Base-by-base conservation (phyloP, 2,113 vertebrate species). In the Zapornia atra region DNA sequence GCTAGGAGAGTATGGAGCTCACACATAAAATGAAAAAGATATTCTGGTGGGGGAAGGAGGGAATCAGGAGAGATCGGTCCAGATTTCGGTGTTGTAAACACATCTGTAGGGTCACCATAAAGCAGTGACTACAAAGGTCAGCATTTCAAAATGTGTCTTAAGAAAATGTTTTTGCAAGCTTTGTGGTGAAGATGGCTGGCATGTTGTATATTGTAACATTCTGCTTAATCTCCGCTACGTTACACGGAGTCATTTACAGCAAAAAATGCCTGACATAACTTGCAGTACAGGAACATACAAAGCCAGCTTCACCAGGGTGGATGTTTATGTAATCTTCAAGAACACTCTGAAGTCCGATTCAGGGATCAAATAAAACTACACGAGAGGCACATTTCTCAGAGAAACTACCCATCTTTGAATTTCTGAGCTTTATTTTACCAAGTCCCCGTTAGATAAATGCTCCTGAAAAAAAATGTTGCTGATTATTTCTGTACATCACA, bases 181-280 rank as follows among this genome's bases (percentile, higher is more conserved):
- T 85, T 95, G 94, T 94, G 92, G 94, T 91, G 83, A 95, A 90
- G 76, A 94, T 91, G 93, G 89, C 76, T 92, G 82, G 79, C 1
- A 0, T 84, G 91, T 91, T 97, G 95, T 96, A 96, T 94, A 96
- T 93, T 91, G 91, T 96, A 96, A 96, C 93, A 92, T 92, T 93
- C 88, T 92, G 80, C 71, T 73, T 97, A 96, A 97, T 97, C 95
- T 86, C 91, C 40, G 4, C 71, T 91, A 42, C 86, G 92, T 68
- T 94, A 90, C 20, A 96, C 0, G 14, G 61, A 94, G 69, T 94
- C 77, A 93, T 92, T 93, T 95, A 94, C 70, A 91, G 82, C 88
- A 91, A 92, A 97, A 94, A 97, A 97, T 94, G 93, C 94, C 84
- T 92, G 83, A 84, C 91, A 96, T 96, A 94, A 94, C 82, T 94